Base-by-base conservation (phyloP, 2,888 invertebrate species). In the Enoplolaimus lenunculus region DNA sequence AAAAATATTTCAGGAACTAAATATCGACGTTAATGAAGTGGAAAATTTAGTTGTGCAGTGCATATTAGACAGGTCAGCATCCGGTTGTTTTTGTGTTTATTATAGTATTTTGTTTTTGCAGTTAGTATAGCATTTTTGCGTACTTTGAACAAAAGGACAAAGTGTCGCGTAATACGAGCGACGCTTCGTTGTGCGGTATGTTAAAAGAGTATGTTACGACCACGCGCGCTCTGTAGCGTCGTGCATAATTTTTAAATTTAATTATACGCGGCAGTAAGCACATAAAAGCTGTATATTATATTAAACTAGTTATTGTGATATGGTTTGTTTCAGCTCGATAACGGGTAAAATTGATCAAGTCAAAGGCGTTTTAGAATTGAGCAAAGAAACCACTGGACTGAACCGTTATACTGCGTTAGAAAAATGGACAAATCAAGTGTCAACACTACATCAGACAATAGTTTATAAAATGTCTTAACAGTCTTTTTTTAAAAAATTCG, bases 11-110 rank as follows among this genome's bases (percentile, higher is more conserved):
- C 31, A 66, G 78, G 81, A 83, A 75, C 76, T 84, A 71, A 82
- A 83, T 75, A 82, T 84, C 69, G 81, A 82, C 70, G 80, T 80
- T 62, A 73, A 74, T 21, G 98, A 98, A 84, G 95, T 98, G 29
- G 95, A 95, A 84, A 92, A 90, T 83, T 85, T 98, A 68, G 84
- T 98, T 74, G 95, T 98, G 65, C 94, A 95, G 30, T 95, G 97
- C 82, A 98, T 98, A 82, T 86, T 98, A 79, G 97, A 98, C 84
- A 91, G 89, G 91, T 92, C 83, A 86, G 88, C 86, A 74, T 21
- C 26, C 21, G 34, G 34, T 30, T 45, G 31, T 31, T 72, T n/a
- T 60, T 59, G 45, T n/a, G n/a, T n/a, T n/a, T n/a, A n/a, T n/a
- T n/a, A n/a, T n/a, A n/a, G n/a, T n/a, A n/a, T n/a, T n/a, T n/a